Conservation (phyloP, 2,888 invertebrate species). For the Pseudolycoriella hygida region DNA sequence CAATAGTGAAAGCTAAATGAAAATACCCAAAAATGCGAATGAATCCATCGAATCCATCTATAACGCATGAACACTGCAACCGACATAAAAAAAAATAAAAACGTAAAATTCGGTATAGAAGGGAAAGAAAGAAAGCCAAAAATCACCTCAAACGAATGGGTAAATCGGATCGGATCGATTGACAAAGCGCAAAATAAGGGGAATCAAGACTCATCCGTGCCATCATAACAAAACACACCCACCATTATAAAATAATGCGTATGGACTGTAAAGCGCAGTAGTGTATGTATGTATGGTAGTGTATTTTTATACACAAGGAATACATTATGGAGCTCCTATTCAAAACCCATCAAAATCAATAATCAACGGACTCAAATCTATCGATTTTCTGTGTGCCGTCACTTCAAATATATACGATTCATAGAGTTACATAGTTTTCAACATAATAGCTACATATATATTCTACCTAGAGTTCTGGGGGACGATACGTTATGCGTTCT, state of each 20-base stretch:
- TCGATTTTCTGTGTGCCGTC: conserved; percentile 3
- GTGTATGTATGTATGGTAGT: too few species aligned
- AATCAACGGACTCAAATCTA: conserved; percentile 6
- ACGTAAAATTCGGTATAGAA: too few species aligned
- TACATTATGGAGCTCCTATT: too few species aligned
- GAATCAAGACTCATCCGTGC: neutral
- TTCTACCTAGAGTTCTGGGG: neutral
- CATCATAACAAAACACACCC: too few species aligned
- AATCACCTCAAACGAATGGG: too few species aligned
- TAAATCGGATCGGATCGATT: neutral
- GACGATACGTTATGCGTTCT: conserved; percentile 1
- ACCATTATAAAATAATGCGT: too few species aligned
- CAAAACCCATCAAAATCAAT: conserved; percentile 3
- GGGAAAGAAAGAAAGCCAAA: too few species aligned
- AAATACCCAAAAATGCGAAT: too few species aligned
- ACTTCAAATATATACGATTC: neutral
- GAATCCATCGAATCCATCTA: neutral
- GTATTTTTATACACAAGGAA: too few species aligned
- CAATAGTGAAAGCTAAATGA: too few species aligned
- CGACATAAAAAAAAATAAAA: neutral
- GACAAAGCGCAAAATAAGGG: conserved; percentile 1
- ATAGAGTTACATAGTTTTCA: neutral
- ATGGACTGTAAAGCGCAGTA: too few species aligned
- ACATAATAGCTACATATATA: neutral
- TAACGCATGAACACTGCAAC: neutral